Evolutionary conservation across 2,113 vertebrate genomes (phyloP).

Genomic region (Suncus etruscus): DNA sequence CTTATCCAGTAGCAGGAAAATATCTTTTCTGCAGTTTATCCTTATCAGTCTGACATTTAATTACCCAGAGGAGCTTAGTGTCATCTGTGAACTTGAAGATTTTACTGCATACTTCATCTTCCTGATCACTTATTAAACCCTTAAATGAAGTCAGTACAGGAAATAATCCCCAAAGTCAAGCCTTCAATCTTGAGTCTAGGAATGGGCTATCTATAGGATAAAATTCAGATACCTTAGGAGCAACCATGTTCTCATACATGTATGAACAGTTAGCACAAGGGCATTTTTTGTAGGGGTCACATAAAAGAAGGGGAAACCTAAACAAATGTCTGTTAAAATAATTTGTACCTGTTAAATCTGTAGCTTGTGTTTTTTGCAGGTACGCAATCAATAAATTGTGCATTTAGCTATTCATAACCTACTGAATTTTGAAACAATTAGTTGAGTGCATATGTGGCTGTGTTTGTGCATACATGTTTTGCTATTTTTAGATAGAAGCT

Average conservation of each 20-base stretch:
- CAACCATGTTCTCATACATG: neutral
- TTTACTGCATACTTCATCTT: constrained; percentile 61
- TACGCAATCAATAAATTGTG: neutral
- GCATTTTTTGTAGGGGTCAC: neutral
- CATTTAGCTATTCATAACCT: neutral
- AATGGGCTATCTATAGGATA: neutral
- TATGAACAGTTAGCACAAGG: neutral
- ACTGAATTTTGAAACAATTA: neutral
- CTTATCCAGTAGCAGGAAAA: neutral
- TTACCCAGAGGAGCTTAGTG: constrained; percentile 59
- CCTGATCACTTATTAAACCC: neutral
- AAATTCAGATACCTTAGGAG: neutral
- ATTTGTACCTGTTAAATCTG: neutral
- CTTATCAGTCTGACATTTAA: constrained; percentile 59
- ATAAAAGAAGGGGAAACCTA: neutral
- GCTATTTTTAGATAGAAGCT: neutral
- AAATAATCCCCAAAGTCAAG: neutral
- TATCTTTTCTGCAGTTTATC: constrained; percentile 48
- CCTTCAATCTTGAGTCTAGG: neutral
- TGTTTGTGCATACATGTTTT: neutral
- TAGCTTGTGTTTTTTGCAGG: neutral
- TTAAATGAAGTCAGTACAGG: neutral
- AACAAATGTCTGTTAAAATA: neutral
- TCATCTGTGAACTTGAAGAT: constrained; percentile 70
- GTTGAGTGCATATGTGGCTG: neutral